phyloP scores from a whole-genome alignment of 64 coral and sea anemone species.

The Astreopora myriophthalma region DNA sequence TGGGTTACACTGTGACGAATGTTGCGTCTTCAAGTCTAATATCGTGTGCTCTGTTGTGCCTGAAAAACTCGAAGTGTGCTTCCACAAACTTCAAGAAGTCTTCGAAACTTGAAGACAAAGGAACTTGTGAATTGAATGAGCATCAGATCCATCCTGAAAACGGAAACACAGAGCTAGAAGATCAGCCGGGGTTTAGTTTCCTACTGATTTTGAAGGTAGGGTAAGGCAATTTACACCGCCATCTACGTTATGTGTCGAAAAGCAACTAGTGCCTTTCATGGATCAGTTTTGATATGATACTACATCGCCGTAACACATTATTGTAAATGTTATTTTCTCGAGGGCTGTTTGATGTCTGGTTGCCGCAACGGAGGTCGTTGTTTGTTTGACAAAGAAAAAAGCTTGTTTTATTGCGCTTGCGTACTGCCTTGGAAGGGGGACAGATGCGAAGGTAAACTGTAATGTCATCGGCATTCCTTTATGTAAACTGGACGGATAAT shows the following conservation, averaged over 20 bases:
- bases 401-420: not conserved
- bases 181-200: not conserved
- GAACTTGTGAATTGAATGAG: not conserved
- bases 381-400: not conserved
- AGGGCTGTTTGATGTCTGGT: not conserved
- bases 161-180: not conserved
- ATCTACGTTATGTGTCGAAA: no score
- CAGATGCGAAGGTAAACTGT: not conserved
- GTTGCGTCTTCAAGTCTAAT: not conserved
- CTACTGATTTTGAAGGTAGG: not conserved
- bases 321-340: not conserved
- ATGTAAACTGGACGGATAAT: no score
- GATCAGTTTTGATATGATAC: no score
- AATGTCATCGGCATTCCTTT: no score
- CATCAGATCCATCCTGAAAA: not conserved
- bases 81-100: not conserved
- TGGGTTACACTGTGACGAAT: not conserved
- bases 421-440: not conserved
- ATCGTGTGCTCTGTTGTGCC: not conserved
- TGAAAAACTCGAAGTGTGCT: not conserved
- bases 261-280: no score
- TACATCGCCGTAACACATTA: no score
- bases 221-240: not conserved
- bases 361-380: not conserved
- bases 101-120: not conserved